These are phyloP conservation scores for Agapetus fuscipes DNA, from an alignment of 2,888 invertebrate species.

Conservation along the genomic window DNA sequence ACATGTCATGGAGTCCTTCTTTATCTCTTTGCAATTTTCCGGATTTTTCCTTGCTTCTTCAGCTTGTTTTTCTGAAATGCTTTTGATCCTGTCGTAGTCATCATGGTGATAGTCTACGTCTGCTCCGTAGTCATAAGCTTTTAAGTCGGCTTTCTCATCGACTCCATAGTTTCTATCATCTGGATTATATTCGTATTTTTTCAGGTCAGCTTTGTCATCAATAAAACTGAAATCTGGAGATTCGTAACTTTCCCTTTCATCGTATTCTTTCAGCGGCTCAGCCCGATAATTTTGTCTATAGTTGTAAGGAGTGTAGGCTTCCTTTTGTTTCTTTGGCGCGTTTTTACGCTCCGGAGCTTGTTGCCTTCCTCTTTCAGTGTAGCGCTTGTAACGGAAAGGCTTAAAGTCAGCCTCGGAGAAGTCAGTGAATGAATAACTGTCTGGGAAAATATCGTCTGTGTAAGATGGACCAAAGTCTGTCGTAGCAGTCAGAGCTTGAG, in stretches of 20 bases:
- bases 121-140: slow-evolving; percentile 40
- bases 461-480: too few relatives aligned
- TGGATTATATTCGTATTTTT: slow-evolving; percentile 34
- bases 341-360: slow-evolving; percentile 15
- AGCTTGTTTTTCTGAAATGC: slow-evolving; percentile 51
- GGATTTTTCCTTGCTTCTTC: slow-evolving; percentile 52
- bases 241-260: slow-evolving; percentile 38
- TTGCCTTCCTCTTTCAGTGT: slow-evolving; percentile 27
- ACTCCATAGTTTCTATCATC: slow-evolving; percentile 35
- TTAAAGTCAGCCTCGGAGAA: too few relatives aligned
- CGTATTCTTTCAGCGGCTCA: slow-evolving; percentile 44
- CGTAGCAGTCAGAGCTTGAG: too few relatives aligned
- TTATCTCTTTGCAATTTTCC: slow-evolving; percentile 54
- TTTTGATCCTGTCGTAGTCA: slow-evolving; percentile 47
- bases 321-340: slow-evolving; percentile 16
- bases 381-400: slow-evolving; percentile 36
- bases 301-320: slow-evolving; percentile 41
- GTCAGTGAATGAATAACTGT: too few relatives aligned
- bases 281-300: slow-evolving; percentile 43
- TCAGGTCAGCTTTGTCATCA: slow-evolving; percentile 31
- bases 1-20: slow-evolving; percentile 58
- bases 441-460: too few relatives aligned
- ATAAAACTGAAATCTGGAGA: slow-evolving; percentile 32
- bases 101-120: slow-evolving; percentile 44
- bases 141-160: slow-evolving; percentile 31